These are phyloP conservation scores for Phaonia tiefii DNA, from an alignment of 2,888 invertebrate genomes.

Conservation along the genomic window DNA sequence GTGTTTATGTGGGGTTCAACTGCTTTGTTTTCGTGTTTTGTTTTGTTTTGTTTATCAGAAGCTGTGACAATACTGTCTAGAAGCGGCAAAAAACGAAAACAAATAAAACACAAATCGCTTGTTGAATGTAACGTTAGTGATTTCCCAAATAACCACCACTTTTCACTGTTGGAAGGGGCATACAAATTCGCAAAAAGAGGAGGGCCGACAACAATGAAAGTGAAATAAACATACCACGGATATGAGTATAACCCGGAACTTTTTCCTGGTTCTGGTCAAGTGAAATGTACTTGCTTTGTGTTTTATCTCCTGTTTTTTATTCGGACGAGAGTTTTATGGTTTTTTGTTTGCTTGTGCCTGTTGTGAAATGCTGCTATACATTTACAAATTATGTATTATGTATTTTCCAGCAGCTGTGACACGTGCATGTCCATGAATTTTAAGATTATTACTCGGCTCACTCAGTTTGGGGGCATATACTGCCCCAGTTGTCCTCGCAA, in stretches of 20 bases:
- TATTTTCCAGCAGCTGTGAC: constrained; percentile 50
- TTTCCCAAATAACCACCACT: neutral
- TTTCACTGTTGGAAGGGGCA: neutral
- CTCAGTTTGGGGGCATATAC: neutral
- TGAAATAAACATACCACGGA: too few species aligned
- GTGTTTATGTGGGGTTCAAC: neutral
- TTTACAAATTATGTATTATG: constrained; percentile 50
- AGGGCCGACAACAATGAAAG: too few species aligned
- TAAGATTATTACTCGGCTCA: constrained; percentile 11
- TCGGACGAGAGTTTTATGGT: neutral
- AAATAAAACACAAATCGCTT: too few species aligned
- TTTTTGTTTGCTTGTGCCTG: neutral
- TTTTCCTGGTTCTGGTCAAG: constrained; percentile 11
- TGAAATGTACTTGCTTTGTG: neutral
- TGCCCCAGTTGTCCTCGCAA: neutral
- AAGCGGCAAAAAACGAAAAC: neutral
- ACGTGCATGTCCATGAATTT: constrained; percentile 39
- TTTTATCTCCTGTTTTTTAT: neutral
- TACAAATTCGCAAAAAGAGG: too few species aligned
- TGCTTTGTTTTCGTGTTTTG: neutral
- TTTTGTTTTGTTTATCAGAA: neutral
- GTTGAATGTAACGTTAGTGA: neutral
- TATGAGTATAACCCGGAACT: too few species aligned
- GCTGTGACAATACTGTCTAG: neutral
- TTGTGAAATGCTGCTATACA: constrained; percentile 8